Evolutionary conservation across 2,888 invertebrate genomes (phyloP), one percentile per base, ranked within the genome.

Genomic region (Callyntrura guangdongensis): DNA sequence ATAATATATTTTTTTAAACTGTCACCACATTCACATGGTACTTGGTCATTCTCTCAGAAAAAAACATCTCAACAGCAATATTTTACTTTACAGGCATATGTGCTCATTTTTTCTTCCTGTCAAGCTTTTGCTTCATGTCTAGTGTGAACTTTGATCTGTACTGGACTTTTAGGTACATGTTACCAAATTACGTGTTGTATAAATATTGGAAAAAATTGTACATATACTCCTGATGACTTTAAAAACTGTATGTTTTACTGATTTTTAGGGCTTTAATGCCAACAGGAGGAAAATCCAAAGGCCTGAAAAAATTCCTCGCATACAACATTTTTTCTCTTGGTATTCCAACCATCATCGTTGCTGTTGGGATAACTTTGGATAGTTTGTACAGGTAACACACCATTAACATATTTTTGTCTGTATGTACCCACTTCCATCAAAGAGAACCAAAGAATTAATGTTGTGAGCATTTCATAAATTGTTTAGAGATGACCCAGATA

Each of bases 71-170:
- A 72, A 36, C 11, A 36, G 36, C 6, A 36, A 36, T 27, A 53
- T 59, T 56, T 22, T 64, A 20, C 17, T 56, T 36, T 88, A n/a
- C 36, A 93, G 94, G 91, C 11, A 86, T 93, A 9, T 87, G 90
- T 11, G 85, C 92, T 14, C 93, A 94, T 69, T 94, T 94, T 74
- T 92, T 92, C 69, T 92, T 91, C 69, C 77, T 94, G 8, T 85
- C 92, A 2, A 91, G 92, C 3, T 94, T 94, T 79, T 92, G 93
- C 56, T 94, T 92, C 92, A 92, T 93, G 92, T 91, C 89, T 20
- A 74, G 91, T 9, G 91, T 94, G 0, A 93, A 93, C 53, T 93
- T 92, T 88, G 93, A 93, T 67, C 87, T 94, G n/a, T 94, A 93
- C 92, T 91, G 92, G 89, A 94, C 93, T n/a, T 94, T 94, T 53